phyloP scores from a whole-genome alignment of 2,113 vertebrate genomes.

The Aythya baeri region DNA sequence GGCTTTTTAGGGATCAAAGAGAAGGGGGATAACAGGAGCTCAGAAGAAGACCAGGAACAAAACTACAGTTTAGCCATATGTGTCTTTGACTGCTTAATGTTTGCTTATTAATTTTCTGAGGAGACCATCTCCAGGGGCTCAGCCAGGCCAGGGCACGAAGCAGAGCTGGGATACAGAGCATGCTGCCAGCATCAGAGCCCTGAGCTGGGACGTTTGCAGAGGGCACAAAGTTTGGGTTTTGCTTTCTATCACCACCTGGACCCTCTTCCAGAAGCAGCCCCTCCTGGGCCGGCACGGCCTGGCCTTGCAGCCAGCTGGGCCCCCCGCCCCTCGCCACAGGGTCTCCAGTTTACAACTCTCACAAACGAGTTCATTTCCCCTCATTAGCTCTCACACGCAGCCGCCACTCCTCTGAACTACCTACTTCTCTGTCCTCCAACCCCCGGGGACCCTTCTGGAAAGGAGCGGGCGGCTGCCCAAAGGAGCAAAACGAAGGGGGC shows the following conservation, averaged over 20 bases:
- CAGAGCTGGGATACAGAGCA: background rate
- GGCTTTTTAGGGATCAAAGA: constrained; percentile 62
- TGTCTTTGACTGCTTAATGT: background rate
- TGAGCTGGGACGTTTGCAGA: background rate
- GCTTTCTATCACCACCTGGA: background rate
- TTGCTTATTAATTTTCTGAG: constrained; percentile 12
- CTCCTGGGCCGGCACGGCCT: too few relatives aligned
- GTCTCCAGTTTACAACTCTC: constrained; percentile 34
- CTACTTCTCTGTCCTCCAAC: constrained; percentile 1
- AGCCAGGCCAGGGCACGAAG: background rate
- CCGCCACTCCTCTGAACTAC: background rate
- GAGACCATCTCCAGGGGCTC: background rate
- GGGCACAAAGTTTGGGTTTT: background rate
- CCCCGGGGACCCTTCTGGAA: background rate
- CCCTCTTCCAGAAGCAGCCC: background rate
- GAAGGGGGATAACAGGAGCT: background rate
- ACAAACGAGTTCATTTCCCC: constrained; percentile 54
- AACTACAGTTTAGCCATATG: background rate
- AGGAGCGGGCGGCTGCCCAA: background rate
- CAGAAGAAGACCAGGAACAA: background rate
- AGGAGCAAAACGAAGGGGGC: background rate
- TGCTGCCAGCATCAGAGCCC: background rate
- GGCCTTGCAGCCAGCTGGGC: background rate
- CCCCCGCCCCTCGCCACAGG: background rate
- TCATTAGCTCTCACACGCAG: constrained; percentile 48